phyloP scores from a whole-genome alignment of 2,888 invertebrate genomes.

The Nemotelus pantherinus region DNA sequence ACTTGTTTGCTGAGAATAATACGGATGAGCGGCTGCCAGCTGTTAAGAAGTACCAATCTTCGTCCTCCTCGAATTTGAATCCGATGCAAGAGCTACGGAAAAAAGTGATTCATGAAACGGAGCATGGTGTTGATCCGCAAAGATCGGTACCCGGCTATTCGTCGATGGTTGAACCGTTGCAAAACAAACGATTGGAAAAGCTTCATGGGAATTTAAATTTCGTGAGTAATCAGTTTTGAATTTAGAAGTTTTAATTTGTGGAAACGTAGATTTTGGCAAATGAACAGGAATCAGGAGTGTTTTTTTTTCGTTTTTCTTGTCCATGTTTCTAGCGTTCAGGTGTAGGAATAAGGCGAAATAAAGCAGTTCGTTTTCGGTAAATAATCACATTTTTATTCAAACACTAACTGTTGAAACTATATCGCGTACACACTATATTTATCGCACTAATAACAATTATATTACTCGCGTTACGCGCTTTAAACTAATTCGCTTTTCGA shows the following conservation, averaged over 20 bases:
- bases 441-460: no score
- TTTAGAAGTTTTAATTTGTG: neutral
- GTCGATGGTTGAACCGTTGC: constrained; percentile 44
- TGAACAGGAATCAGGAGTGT: no score
- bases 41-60: constrained; percentile 22
- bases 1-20: constrained; percentile 1
- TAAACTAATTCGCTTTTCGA: no score
- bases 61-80: constrained; percentile 45
- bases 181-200: constrained; percentile 43
- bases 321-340: no score
- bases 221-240: constrained; percentile 42
- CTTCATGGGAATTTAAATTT: constrained; percentile 44
- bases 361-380: no score
- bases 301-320: no score
- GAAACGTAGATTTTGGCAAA: no score
- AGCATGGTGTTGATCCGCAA: constrained; percentile 48
- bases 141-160: constrained; percentile 36
- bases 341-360: no score
- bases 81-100: constrained; percentile 43
- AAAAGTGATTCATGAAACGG: constrained; percentile 35
- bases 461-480: no score
- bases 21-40: constrained; percentile 17
- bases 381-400: no score
- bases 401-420: no score
- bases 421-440: no score